Evolutionary conservation across 2,113 vertebrate genomes (phyloP).

Genomic region (Platanista minor): DNA sequence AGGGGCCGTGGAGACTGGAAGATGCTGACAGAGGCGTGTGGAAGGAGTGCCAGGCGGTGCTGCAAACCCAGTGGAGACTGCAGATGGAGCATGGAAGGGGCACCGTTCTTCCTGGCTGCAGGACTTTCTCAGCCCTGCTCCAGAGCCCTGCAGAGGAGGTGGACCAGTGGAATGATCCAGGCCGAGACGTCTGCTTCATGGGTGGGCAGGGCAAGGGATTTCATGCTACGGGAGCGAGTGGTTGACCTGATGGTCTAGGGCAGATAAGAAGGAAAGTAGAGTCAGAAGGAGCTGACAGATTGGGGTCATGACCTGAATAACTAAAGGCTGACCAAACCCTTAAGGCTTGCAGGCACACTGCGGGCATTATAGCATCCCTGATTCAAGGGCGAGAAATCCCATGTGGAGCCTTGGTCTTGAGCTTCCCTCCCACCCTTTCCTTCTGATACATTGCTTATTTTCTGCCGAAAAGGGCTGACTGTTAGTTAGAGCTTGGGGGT

Average conservation of each 20-base stretch:
- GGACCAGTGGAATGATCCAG: background rate
- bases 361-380: background rate
- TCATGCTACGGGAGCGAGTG: background rate
- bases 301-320: background rate
- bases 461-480: background rate
- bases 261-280: too few relatives aligned
- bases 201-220: background rate
- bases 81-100: background rate
- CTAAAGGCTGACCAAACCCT: too few relatives aligned
- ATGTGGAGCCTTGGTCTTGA: background rate
- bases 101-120: background rate
- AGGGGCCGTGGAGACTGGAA: background rate
- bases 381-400: rapidly evolving
- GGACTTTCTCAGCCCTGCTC: background rate
- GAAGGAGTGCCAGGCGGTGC: too few relatives aligned
- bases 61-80: background rate
- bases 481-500: too few relatives aligned
- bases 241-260: background rate
- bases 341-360: background rate
- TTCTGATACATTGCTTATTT: background rate
- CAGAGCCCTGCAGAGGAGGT: background rate
- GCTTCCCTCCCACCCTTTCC: background rate
- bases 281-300: background rate
- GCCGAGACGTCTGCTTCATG: rapidly evolving
- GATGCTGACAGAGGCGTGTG: background rate